Base-by-base conservation (phyloP, 2,113 vertebrate species). In the Dasyprocta punctata region DNA sequence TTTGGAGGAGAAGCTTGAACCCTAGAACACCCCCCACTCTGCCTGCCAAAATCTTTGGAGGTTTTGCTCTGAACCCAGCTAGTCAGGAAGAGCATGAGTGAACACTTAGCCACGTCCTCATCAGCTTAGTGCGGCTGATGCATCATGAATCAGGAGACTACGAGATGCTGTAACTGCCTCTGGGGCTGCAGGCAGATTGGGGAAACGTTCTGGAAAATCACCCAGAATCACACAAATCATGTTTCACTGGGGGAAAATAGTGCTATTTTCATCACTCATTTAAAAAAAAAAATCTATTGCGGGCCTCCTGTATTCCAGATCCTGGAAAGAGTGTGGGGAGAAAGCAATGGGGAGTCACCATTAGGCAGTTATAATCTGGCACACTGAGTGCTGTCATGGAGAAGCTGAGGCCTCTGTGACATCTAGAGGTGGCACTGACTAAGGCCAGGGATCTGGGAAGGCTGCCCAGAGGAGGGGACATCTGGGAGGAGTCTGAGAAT, bases 21-120 rank as follows among this genome's bases (percentile, higher is more conserved):
- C 41, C 47, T 26, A 13, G 3, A 12, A n/a, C 9, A 0, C 30
- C 4, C 30, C 9, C 41, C 3, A 0, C 4, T 20, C 38, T 3
- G 7, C 78, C 47, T 77, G 56, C 14, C 52, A 52, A n/a, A 30
- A 22, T 8, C 49, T 36, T 54, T 5, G 24, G 24, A 54, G 61
- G 19, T 22, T 58, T 49, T 58, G 20, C 80, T 54, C 80, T 20
- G 52, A 54, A 38, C 54, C 56, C 13, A 24, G 81, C 56, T 58
- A 11, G 56, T 44, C 17, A 1, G 81, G 56, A 88, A 61, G 49
- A 63, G 4, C 19, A 11, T 52, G 7, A 10, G 0, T 6, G 13
- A 8, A 5, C 44, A 73, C 71, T 85, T 49, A 69, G 56, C 65
- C 49, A 60, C 7, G 1, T 13, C n/a, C 7, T 12, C 7, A 2